A percentile compares a stretch with the other conserved stretches of the same genome.
phyloP scores from a whole-genome alignment of 2,797 vertebrate species.

The Macroramphosus scolopax region DNA sequence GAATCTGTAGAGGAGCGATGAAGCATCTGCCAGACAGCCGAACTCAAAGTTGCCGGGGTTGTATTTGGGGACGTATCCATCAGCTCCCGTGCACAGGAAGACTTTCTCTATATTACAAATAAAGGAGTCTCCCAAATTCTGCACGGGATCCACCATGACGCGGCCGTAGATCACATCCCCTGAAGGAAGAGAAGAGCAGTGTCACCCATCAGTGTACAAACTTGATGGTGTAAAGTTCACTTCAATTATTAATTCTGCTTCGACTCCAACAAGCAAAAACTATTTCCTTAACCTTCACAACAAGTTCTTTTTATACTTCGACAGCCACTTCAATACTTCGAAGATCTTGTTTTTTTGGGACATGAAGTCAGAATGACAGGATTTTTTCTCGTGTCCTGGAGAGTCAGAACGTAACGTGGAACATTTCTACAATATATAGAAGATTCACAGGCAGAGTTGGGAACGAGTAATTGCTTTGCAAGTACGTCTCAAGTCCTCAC shows the following conservation, averaged over 20 bases:
- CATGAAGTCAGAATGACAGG: conserved; percentile 24
- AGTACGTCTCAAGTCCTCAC: no score
- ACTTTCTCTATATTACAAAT: conserved; percentile 96
- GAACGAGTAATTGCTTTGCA: no score
- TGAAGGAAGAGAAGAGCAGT: conserved; percentile 45
- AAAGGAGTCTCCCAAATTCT: conserved; percentile 93
- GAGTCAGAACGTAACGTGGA: no score
- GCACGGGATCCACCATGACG: conserved; percentile 97
- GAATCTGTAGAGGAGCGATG: conserved; percentile 90
- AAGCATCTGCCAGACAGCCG: conserved; percentile 91
- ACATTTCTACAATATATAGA: no score
- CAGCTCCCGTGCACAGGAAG: conserved; percentile 92
- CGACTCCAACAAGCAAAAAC: no score
- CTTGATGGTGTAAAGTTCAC: neutral
- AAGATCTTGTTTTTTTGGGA: conserved; percentile 2
- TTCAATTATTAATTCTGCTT: neutral
- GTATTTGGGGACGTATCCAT: conserved; percentile 96
- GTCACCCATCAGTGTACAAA: neutral
- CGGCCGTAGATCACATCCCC: conserved; percentile 89
- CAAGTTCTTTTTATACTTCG: neutral
- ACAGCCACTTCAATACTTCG: conserved; percentile 17
- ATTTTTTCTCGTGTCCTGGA: no score
- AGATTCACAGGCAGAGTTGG: neutral
- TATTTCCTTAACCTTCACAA: conserved; percentile 2
- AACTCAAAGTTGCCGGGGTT: conserved; percentile 88